A percentile compares a stretch with the other conserved stretches of the same genome.
These are phyloP conservation scores for Drosophila sordidula DNA, from an alignment of 2,888 invertebrate genomes.

Conservation along the genomic window DNA sequence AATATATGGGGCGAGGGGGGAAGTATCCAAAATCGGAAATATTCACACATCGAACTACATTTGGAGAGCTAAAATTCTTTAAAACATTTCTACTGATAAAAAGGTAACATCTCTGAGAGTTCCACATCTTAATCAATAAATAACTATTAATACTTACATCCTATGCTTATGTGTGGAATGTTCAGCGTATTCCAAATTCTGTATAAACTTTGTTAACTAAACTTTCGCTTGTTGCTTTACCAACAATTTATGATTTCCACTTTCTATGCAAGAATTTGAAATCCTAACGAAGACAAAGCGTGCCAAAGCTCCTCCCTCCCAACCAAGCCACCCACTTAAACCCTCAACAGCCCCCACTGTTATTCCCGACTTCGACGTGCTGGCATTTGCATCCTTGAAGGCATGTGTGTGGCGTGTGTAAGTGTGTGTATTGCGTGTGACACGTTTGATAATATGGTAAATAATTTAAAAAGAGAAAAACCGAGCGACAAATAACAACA, in stretches of 20 bases:
- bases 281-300: slow-evolving; percentile 46
- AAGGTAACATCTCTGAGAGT: too few species aligned
- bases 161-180: background rate
- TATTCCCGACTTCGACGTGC: slow-evolving; percentile 37
- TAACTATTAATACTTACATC: background rate
- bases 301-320: background rate
- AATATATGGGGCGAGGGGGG: too few species aligned
- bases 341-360: background rate
- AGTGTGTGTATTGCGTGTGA: slow-evolving; percentile 38
- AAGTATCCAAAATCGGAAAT: too few species aligned
- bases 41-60: too few species aligned
- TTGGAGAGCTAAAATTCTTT: too few species aligned
- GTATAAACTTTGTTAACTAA: background rate
- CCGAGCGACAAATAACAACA: slow-evolving; percentile 37
- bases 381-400: slow-evolving; percentile 13
- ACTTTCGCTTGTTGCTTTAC: slow-evolving; percentile 20
- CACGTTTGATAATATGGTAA: slow-evolving; percentile 69
- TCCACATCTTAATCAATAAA: too few species aligned
- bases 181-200: slow-evolving; percentile 5
- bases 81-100: too few species aligned
- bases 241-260: slow-evolving; percentile 58
- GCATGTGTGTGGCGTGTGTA: slow-evolving; percentile 8
- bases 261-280: slow-evolving; percentile 56
- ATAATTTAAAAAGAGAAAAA: slow-evolving; percentile 59
- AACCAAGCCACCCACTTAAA: background rate